A percentile compares a stretch with the other conserved stretches of the same genome.
Evolutionary conservation across 2,797 vertebrate species (phyloP).

Genomic region (Sciaenops ocellatus): DNA sequence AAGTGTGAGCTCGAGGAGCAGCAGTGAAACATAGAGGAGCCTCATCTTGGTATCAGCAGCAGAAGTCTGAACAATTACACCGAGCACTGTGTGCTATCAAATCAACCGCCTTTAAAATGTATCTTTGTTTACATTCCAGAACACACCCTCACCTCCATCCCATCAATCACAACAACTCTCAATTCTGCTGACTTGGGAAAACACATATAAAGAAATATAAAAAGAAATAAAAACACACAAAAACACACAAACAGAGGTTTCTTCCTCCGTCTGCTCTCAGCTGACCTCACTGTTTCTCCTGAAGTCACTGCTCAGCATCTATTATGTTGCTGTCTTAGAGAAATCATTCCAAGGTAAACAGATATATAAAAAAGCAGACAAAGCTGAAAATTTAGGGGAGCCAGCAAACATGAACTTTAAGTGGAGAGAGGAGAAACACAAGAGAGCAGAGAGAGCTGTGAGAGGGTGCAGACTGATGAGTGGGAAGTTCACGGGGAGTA

Average conservation of each 20-base stretch:
- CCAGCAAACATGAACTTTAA: neutral
- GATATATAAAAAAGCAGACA: neutral
- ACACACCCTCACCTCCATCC: neutral
- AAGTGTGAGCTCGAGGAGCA: neutral
- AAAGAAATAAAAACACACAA: too few relatives aligned
- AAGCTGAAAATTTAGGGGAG: neutral
- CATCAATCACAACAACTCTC: neutral
- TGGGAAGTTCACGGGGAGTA: neutral
- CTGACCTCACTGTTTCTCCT: slow-evolving; percentile 1
- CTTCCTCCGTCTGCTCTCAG: neutral
- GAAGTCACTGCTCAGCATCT: slow-evolving; percentile 3
- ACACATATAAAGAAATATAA: neutral
- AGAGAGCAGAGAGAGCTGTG: neutral
- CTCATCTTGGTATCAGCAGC: neutral
- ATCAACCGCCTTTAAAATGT: neutral
- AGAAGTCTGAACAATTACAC: neutral
- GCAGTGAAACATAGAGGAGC: slow-evolving; percentile 5
- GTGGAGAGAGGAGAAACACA: neutral
- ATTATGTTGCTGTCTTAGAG: slow-evolving; percentile 1
- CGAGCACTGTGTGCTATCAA: neutral
- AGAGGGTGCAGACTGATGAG: slow-evolving; percentile 25
- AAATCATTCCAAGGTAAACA: neutral
- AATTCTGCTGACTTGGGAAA: neutral
- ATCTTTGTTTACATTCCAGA: neutral
- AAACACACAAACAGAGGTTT: neutral